These are phyloP conservation scores for Falco cherrug DNA, from an alignment of 2,797 vertebrate species.

Conservation along the genomic window DNA sequence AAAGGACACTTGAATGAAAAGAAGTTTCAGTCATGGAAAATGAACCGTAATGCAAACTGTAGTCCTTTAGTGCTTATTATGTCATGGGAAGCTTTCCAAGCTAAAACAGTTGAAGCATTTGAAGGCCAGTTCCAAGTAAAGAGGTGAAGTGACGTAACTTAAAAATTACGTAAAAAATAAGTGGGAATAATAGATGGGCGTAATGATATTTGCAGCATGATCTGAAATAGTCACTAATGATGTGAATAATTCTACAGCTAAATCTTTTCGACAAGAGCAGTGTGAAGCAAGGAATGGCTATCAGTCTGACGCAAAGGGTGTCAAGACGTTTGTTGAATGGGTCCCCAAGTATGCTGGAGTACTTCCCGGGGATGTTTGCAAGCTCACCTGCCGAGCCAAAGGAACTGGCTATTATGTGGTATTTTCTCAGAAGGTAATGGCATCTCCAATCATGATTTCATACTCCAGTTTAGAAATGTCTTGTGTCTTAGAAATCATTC, in stretches of 20 bases:
- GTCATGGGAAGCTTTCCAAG: not conserved
- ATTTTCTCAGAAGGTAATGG: slow-evolving; percentile 93
- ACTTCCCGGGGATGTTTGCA: slow-evolving; percentile 92
- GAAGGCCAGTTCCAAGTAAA: not conserved
- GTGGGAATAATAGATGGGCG: not conserved
- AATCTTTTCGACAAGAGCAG: slow-evolving; percentile 94
- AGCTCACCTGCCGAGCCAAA: slow-evolving; percentile 94
- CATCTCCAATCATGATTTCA: not conserved
- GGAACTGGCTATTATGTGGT: slow-evolving; percentile 97
- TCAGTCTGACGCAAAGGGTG: slow-evolving; percentile 93
- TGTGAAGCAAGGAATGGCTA: slow-evolving; percentile 94
- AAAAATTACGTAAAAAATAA: not conserved
- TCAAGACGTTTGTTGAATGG: slow-evolving; percentile 97
- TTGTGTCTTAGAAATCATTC: not conserved
- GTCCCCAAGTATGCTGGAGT: slow-evolving; percentile 95
- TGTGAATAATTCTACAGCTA: slow-evolving; percentile 77
- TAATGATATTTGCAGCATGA: not conserved
- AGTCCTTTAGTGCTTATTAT: not conserved
- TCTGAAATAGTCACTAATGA: slow-evolving; percentile 1
- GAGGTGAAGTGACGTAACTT: not conserved
- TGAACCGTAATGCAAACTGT: not conserved
- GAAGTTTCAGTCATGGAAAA: not conserved
- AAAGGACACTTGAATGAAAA: not conserved
- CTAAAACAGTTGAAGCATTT: not conserved
- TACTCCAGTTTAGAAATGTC: not conserved